Percentiles rank a stretch among this genome's conserved stretches.
These are phyloP conservation scores for Xenentodon cancila DNA, from an alignment of 2,797 vertebrate species.

Conservation along the genomic window DNA sequence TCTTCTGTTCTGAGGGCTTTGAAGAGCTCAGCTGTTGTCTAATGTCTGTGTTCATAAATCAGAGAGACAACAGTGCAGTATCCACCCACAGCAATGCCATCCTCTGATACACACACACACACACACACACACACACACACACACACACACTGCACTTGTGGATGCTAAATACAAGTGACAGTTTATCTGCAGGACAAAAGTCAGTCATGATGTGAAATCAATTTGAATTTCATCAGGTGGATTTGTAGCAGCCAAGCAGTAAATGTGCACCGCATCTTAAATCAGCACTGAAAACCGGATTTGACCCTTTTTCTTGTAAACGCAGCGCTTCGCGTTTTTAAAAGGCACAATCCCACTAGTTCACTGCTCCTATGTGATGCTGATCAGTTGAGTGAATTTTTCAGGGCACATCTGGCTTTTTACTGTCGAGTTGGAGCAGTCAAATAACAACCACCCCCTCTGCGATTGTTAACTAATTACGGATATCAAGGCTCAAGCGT, in stretches of 20 bases:
- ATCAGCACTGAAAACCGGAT: neutral
- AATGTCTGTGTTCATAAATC: conserved; percentile 58
- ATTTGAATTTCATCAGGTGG: conserved; percentile 48
- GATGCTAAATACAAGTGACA: conserved; percentile 63
- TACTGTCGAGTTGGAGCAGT: neutral
- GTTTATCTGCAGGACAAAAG: conserved; percentile 56
- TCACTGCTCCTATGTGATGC: conserved; percentile 14
- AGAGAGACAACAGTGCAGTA: conserved; percentile 38
- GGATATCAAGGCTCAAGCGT: neutral
- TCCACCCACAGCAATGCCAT: conserved; percentile 41
- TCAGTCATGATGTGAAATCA: conserved; percentile 28
- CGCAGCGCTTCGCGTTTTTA: neutral
- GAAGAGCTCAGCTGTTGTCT: conserved; percentile 59
- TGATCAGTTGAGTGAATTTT: conserved; percentile 17
- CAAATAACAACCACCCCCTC: neutral
- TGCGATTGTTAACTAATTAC: neutral
- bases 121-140: conserved; percentile 19
- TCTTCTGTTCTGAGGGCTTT: conserved; percentile 49
- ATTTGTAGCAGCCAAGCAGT: conserved; percentile 2
- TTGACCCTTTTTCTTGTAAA: neutral
- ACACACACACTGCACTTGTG: conserved; percentile 11
- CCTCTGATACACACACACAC: conserved; percentile 16
- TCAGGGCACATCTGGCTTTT: conserved; percentile 8
- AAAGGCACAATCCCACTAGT: neutral
- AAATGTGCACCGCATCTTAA: neutral